Conservation (phyloP, 2,888 invertebrate species). For the Myopa tessellatipennis region DNA sequence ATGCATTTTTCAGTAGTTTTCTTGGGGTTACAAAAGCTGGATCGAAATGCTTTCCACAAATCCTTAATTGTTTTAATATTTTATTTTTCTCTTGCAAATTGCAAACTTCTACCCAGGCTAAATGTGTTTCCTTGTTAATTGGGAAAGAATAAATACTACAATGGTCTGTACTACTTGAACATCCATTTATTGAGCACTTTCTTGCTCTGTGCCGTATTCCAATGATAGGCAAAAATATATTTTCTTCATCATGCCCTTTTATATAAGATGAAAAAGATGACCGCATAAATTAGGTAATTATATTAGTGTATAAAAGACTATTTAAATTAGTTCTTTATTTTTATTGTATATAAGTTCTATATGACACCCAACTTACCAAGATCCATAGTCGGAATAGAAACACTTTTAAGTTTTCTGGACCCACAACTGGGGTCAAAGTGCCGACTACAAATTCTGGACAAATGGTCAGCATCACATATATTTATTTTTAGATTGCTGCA, state of each 20-base stretch:
- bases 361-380: neutral
- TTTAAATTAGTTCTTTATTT: too few relatives aligned
- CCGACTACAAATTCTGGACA: slow-evolving; percentile 2
- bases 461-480: neutral
- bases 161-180: slow-evolving; percentile 5
- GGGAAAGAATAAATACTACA: slow-evolving; percentile 15
- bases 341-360: neutral
- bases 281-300: too few relatives aligned
- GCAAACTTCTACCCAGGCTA: slow-evolving; percentile 8
- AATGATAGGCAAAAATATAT: too few relatives aligned
- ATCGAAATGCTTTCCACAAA: slow-evolving; percentile 7
- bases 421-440: slow-evolving; percentile 4
- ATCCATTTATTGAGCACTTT: neutral
- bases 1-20: too few relatives aligned
- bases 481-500: neutral
- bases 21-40: too few relatives aligned
- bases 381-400: slow-evolving; percentile 1
- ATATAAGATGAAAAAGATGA: neutral
- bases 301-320: too few relatives aligned
- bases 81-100: neutral
- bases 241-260: neutral
- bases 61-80: neutral
- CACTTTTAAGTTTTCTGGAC: slow-evolving; percentile 11
- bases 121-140: neutral
- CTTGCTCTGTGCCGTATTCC: neutral